Evolutionary conservation across 2,797 vertebrate genomes (phyloP).

Genomic region (Poecilia gillii): DNA sequence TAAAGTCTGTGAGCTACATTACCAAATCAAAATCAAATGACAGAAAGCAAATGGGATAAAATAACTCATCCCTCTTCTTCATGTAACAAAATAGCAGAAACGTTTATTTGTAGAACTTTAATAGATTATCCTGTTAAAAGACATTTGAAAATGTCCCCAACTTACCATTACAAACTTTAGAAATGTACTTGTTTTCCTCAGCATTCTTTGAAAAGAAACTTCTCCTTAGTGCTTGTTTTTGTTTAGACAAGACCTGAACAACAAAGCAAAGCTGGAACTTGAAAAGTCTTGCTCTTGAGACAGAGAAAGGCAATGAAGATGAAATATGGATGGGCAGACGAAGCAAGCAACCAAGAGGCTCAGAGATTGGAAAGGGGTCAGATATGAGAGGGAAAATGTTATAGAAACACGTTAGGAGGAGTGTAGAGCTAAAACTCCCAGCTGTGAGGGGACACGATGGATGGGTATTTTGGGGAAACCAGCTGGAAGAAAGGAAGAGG

Average conservation of each 20-base stretch:
- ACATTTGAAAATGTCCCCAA: not conserved
- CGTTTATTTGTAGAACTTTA: not conserved
- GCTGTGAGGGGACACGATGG: conserved; percentile 34
- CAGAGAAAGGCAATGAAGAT: conserved; percentile 5
- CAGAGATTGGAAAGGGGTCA: conserved; percentile 8
- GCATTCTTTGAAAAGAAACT: not conserved
- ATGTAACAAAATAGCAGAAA: not conserved
- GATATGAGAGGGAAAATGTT: conserved; percentile 21
- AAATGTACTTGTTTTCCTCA: not conserved
- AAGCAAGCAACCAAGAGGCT: conserved; percentile 5
- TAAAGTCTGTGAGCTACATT: not conserved
- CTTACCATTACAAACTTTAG: not conserved
- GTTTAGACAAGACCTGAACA: not conserved
- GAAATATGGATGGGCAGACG: conserved; percentile 8
- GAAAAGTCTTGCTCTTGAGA: not conserved
- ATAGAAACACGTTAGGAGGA: conserved; percentile 21
- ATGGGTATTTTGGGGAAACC: conserved; percentile 38
- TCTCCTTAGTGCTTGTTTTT: not conserved
- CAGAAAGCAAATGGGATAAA: not conserved
- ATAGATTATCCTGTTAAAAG: not conserved
- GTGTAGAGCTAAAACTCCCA: conserved; percentile 29
- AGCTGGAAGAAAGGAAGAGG: conserved; percentile 50
- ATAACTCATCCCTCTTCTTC: not conserved
- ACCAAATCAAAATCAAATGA: not conserved
- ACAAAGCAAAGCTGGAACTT: not conserved